phyloP scores from a whole-genome alignment of 2,797 vertebrate genomes.

The Rhinogobio ventralis region DNA sequence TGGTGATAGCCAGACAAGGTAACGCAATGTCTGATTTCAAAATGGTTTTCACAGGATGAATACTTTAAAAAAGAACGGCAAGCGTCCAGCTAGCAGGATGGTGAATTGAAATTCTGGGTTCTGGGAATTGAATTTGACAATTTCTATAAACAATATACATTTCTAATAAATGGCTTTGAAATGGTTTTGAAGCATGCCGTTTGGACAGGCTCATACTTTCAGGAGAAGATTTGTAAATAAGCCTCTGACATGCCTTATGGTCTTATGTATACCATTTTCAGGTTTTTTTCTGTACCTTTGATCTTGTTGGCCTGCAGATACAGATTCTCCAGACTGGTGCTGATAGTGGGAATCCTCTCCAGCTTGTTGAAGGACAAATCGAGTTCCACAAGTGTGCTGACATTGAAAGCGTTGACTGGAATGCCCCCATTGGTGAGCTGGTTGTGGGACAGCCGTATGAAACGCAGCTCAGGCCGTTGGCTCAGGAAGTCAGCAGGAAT shows the following conservation, averaged over 20 bases:
- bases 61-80: neutral
- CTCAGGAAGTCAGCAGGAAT: constrained; percentile 84
- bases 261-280: neutral
- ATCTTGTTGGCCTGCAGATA: constrained; percentile 95
- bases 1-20: too few species aligned
- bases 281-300: constrained; percentile 83
- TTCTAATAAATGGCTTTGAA: neutral
- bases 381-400: constrained; percentile 88
- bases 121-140: neutral
- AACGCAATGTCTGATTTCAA: neutral
- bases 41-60: neutral
- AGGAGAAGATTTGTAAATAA: neutral
- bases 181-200: neutral
- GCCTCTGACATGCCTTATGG: neutral
- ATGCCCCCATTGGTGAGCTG: constrained; percentile 88
- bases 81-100: rapidly evolving
- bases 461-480: constrained; percentile 81
- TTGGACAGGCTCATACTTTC: neutral
- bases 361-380: constrained; percentile 95
- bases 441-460: constrained; percentile 91
- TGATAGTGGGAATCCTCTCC: constrained; percentile 88
- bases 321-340: constrained; percentile 90
- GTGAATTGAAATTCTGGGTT: neutral
- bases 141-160: neutral
- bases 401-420: constrained; percentile 87